A percentile compares a stretch with the other conserved stretches of the same genome.
Evolutionary conservation across 2,888 invertebrate genomes (phyloP).

Genomic region (Zonitis immaculata): DNA sequence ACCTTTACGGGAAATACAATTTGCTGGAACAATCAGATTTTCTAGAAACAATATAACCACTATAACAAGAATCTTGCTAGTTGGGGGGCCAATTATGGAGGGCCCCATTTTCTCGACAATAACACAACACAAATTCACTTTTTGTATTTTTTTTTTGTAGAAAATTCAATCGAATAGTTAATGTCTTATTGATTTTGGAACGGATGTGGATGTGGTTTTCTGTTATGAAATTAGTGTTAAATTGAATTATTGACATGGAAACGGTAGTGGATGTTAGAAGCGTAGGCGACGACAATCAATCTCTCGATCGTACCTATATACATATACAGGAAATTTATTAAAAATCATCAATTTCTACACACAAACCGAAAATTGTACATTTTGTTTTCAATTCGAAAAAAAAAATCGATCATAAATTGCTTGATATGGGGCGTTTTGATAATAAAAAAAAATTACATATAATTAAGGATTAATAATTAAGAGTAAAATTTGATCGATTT

Average conservation of each 20-base stretch:
- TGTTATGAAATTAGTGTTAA: background rate
- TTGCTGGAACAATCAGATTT: background rate
- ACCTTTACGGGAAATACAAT: background rate
- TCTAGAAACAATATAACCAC: background rate
- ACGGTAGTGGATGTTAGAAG: background rate
- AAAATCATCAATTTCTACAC: slow-evolving; percentile 1
- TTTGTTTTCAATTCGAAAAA: too few relatives aligned
- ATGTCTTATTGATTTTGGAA: background rate
- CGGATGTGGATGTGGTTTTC: too few relatives aligned
- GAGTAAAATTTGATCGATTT: background rate
- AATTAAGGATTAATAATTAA: background rate
- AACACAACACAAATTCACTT: background rate
- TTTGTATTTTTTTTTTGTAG: background rate
- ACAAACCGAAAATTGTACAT: too few relatives aligned
- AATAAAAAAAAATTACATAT: too few relatives aligned
- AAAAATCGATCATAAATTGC: too few relatives aligned
- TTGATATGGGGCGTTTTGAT: too few relatives aligned
- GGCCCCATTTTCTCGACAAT: background rate
- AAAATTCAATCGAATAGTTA: background rate
- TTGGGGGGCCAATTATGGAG: background rate
- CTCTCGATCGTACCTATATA: background rate
- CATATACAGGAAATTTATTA: background rate
- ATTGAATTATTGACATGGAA: background rate
- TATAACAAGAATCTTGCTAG: background rate
- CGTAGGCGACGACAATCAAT: background rate